These are phyloP conservation scores for Eutolmus rufibarbis DNA, from an alignment of 2,888 invertebrate genomes.

Conservation along the genomic window DNA sequence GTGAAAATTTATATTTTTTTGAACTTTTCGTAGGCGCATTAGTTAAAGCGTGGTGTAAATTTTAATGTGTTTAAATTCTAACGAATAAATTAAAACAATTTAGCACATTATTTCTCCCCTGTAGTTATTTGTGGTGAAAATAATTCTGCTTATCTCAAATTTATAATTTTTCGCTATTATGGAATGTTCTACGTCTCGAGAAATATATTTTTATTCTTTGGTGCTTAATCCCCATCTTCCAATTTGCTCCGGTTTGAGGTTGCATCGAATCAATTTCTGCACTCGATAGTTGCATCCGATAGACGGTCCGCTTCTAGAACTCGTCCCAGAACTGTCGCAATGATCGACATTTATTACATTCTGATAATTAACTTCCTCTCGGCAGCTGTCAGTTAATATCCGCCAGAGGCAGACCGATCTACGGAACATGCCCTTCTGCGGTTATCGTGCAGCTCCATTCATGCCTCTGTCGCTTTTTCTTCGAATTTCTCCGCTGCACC, in stretches of 20 bases:
- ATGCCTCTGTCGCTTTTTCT: neutral
- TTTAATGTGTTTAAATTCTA: too few species aligned
- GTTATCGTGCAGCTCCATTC: neutral
- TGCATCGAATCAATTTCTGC: neutral
- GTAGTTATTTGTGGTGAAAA: too few species aligned
- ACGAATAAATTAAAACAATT: too few species aligned
- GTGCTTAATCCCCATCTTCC: neutral
- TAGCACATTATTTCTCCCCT: too few species aligned
- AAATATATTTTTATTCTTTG: neutral
- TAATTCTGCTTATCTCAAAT: neutral
- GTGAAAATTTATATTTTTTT: too few species aligned
- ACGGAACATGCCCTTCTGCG: neutral
- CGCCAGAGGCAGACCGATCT: neutral
- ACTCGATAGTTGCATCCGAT: neutral
- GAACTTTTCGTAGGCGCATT: too few species aligned
- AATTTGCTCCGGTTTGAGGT: neutral
- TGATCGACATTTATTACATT: conserved; percentile 35
- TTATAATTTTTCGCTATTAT: neutral
- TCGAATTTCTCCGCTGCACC: neutral
- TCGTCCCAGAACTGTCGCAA: conserved; percentile 17
- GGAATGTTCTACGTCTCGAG: neutral
- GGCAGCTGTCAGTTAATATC: conserved; percentile 12
- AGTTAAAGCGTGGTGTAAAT: too few species aligned
- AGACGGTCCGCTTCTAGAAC: neutral
- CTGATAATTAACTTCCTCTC: conserved; percentile 30